Conservation (phyloP, 2,888 invertebrate species). For the Thelaira solivaga region DNA sequence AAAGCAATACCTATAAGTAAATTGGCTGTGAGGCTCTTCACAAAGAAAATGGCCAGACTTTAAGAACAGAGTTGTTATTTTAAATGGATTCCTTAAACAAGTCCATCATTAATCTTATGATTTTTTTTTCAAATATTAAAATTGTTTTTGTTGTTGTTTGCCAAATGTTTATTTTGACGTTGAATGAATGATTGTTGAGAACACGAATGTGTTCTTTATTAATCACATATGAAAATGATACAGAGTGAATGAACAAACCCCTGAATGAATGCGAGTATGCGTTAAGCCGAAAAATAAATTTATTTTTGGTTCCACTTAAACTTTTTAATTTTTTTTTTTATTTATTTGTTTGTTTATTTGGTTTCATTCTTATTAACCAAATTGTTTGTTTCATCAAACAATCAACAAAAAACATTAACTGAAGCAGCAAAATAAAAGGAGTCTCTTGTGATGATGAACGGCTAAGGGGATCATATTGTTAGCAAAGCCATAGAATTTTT, state of each 20-base stretch:
- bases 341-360: slow-evolving; percentile 1
- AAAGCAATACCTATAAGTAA: no score
- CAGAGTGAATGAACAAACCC: background rate
- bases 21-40: no score
- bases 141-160: background rate
- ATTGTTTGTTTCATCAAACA: slow-evolving; percentile 34
- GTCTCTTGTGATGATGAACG: no score
- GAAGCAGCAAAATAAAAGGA: slow-evolving; percentile 43
- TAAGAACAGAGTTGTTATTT: no score
- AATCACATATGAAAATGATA: background rate
- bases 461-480: no score
- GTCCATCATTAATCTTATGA: background rate
- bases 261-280: no score
- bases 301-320: no score
- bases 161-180: slow-evolving; percentile 43
- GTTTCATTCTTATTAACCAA: slow-evolving; percentile 1
- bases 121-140: background rate
- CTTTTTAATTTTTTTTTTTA: slow-evolving; percentile 2
- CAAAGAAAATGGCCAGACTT: no score
- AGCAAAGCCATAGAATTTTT: no score
- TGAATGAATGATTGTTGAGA: slow-evolving; percentile 32
- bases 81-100: no score
- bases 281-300: slow-evolving; percentile 59
- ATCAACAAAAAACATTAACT: slow-evolving; percentile 33
- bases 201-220: slow-evolving; percentile 10